phyloP scores from a whole-genome alignment of 2,797 vertebrate species.

The Vultur gryphus region DNA sequence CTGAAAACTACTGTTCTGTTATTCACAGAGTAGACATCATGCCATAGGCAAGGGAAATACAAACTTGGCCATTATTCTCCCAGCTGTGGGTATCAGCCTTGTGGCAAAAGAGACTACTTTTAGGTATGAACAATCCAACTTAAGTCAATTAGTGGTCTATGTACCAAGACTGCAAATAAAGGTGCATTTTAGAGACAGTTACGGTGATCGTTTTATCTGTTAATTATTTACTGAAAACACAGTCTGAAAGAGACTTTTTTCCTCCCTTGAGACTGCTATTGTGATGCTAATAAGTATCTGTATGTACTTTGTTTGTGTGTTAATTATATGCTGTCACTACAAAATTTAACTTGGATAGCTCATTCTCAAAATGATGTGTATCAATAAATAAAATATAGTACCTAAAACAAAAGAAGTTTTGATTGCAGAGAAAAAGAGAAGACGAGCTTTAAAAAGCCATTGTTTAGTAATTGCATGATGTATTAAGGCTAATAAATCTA shows the following conservation, averaged over 20 bases:
- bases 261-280: background rate
- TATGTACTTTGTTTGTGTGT: background rate
- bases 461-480: conserved; percentile 19
- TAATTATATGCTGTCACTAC: background rate
- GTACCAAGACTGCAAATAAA: background rate
- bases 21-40: background rate
- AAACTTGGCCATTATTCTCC: background rate
- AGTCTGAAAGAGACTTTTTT: background rate
- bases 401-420: conserved; percentile 2
- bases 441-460: background rate
- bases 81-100: background rate
- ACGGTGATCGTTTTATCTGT: background rate
- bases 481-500: conserved; percentile 55
- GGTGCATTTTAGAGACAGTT: background rate
- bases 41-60: background rate
- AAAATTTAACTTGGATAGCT: background rate
- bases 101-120: background rate
- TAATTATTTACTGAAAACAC: conserved; percentile 27
- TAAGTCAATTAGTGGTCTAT: background rate
- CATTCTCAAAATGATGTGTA: background rate
- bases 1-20: background rate
- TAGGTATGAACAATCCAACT: background rate
- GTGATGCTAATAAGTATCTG: conserved; percentile 24
- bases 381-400: conserved; percentile 15
- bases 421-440: background rate